Evolutionary conservation across 2,113 vertebrate species (phyloP).

Genomic region (Protobothrops flavoviridis): DNA sequence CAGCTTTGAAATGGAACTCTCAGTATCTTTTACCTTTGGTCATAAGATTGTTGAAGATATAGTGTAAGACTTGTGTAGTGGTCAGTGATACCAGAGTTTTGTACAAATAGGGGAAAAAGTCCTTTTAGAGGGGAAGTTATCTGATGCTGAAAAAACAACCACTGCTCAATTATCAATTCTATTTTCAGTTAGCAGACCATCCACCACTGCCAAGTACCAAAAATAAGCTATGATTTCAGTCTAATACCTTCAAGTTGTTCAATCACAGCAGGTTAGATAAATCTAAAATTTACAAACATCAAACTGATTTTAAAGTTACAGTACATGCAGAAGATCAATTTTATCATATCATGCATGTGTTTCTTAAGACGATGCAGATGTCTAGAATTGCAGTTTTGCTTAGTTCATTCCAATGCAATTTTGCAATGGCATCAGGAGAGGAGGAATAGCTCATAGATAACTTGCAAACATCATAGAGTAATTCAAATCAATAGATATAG

Average conservation of each 20-base stretch:
- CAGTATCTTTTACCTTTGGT: background rate
- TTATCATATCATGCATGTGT: too few species aligned
- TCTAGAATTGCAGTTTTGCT: background rate
- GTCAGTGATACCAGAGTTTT: background rate
- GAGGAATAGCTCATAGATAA: background rate
- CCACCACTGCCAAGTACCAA: background rate
- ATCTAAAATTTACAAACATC: background rate
- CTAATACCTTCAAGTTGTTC: background rate
- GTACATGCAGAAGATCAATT: background rate
- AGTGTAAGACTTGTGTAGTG: background rate
- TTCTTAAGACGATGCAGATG: background rate
- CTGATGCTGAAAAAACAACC: background rate
- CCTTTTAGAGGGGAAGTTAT: background rate
- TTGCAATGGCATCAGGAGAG: background rate
- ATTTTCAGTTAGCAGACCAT: background rate
- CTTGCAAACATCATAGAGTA: background rate
- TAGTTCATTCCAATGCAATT: background rate
- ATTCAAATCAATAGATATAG: background rate
- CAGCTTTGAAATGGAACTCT: background rate
- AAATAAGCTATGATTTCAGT: background rate
- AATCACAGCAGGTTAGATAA: background rate
- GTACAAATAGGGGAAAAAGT: too few species aligned
- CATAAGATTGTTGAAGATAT: background rate
- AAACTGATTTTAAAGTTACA: background rate
- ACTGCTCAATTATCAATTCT: background rate